A percentile compares a stretch with the other conserved stretches of the same genome.
Conservation (phyloP, 1,140 invertebrate genomes). For the Trissolcus basalis region DNA sequence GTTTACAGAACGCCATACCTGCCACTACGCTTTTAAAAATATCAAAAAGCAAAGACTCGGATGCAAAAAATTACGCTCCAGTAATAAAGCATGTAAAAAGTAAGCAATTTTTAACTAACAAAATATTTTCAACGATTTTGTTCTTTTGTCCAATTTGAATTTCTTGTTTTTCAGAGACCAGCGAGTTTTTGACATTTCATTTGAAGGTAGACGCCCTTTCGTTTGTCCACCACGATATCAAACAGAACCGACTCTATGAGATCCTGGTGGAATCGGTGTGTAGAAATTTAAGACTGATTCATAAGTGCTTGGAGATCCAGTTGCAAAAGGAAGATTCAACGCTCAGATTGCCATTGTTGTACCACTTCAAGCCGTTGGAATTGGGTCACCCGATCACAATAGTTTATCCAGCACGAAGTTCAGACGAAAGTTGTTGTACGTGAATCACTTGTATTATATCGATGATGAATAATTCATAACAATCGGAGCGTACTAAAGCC, state of each 20-base stretch:
- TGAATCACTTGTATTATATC: too few relatives aligned
- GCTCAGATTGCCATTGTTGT: constrained; percentile 60
- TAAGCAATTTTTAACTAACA: constrained; percentile 53
- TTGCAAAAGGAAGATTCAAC: constrained; percentile 67
- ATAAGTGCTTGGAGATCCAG: constrained; percentile 79
- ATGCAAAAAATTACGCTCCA: constrained; percentile 73
- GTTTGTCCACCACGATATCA: constrained; percentile 81
- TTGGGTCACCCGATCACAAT: constrained; percentile 86
- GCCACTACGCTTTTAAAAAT: constrained; percentile 74
- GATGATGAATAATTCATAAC: too few relatives aligned
- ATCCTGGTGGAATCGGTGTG: constrained; percentile 85
- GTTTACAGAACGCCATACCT: constrained; percentile 67
- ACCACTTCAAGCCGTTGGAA: constrained; percentile 76
- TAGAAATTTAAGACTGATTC: constrained; percentile 80
- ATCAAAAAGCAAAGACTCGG: constrained; percentile 66
- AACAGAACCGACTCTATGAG: constrained; percentile 80
- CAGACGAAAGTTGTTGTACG: constrained; percentile 81
- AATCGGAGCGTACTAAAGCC: neutral
- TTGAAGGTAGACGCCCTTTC: constrained; percentile 83
- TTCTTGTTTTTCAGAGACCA: constrained; percentile 68
- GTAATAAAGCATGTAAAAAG: constrained; percentile 76
- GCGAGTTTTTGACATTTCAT: constrained; percentile 76
- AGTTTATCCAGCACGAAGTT: constrained; percentile 80
- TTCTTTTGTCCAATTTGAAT: neutral
- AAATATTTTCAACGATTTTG: neutral